phyloP scores from a whole-genome alignment of 2,797 vertebrate genomes.

The Hemitrygon akajei region DNA sequence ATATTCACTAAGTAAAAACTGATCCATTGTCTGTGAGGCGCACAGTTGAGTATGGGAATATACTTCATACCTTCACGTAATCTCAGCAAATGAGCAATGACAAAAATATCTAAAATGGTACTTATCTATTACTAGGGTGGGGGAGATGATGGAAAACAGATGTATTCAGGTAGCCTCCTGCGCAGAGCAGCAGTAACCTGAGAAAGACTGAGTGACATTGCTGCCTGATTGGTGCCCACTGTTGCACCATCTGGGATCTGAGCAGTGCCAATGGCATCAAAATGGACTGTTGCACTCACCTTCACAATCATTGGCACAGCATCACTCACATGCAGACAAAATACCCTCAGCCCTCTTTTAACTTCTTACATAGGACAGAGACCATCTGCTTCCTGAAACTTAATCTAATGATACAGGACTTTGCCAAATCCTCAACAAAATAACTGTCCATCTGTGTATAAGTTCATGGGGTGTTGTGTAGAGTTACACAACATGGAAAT shows the following conservation, averaged over 20 bases:
- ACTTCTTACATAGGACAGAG: background rate
- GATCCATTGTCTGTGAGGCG: background rate
- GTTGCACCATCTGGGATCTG: slow-evolving; percentile 32
- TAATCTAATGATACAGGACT: background rate
- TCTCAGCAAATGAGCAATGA: slow-evolving; percentile 13
- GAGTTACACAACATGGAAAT: too few relatives aligned
- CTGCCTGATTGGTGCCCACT: slow-evolving; percentile 13
- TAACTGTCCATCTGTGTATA: background rate
- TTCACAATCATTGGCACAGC: background rate
- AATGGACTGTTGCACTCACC: slow-evolving; percentile 1
- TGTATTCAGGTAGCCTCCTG: slow-evolving; percentile 11
- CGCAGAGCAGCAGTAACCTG: slow-evolving; percentile 28
- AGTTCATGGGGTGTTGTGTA: background rate
- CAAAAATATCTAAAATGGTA: background rate
- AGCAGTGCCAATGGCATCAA: slow-evolving; percentile 23
- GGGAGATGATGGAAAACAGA: background rate
- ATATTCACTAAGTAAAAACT: background rate
- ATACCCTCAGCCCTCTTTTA: background rate
- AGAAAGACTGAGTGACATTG: slow-evolving; percentile 35
- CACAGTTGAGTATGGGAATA: background rate
- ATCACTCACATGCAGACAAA: background rate
- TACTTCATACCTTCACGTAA: background rate
- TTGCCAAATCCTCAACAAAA: background rate
- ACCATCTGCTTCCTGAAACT: background rate
- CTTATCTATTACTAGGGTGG: background rate